These are phyloP conservation scores for Zingel zingel DNA, from an alignment of 2,113 vertebrate genomes.

Conservation along the genomic window DNA sequence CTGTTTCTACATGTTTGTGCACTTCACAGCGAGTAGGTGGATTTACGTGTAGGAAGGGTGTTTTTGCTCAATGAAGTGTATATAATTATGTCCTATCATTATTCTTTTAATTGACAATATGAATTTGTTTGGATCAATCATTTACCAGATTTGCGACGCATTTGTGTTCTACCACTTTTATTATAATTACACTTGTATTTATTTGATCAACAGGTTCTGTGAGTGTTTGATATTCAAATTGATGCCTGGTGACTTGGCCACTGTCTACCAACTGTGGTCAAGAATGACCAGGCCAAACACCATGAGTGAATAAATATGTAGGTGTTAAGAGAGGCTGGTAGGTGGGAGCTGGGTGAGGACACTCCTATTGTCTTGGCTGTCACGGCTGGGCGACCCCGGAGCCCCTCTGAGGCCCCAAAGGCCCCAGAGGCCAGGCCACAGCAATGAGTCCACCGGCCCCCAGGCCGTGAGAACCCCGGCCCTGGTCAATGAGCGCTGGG, in stretches of 20 bases:
- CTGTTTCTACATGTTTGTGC: conserved; percentile 50
- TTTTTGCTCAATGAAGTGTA: conserved; percentile 44
- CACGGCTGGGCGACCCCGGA: conserved; percentile 75
- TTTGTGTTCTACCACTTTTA: conserved; percentile 10
- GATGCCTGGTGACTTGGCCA: conserved; percentile 17
- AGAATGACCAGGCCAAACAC: conserved; percentile 58
- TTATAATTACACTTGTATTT: conserved; percentile 5
- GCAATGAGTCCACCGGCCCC: conserved; percentile 75
- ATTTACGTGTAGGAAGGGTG: conserved; percentile 54
- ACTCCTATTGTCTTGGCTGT: conserved; percentile 81
- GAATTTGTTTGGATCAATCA: conserved; percentile 15
- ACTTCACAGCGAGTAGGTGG: conserved; percentile 51
- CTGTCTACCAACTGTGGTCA: conserved; percentile 52
- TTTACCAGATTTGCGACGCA: background rate
- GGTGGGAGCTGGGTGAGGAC: conserved; percentile 68
- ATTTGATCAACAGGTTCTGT: background rate
- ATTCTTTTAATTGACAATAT: conserved; percentile 27
- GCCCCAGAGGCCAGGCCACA: conserved; percentile 77
- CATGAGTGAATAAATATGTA: conserved; percentile 41
- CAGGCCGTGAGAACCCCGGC: conserved; percentile 83
- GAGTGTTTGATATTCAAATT: conserved; percentile 26
- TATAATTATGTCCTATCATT: conserved; percentile 49
- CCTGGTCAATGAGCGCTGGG: conserved; percentile 76
- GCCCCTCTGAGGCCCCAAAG: conserved; percentile 78
- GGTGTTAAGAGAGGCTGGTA: conserved; percentile 59